Conservation (phyloP, 2,113 vertebrate genomes). For the Cyanoliseus patagonus region DNA sequence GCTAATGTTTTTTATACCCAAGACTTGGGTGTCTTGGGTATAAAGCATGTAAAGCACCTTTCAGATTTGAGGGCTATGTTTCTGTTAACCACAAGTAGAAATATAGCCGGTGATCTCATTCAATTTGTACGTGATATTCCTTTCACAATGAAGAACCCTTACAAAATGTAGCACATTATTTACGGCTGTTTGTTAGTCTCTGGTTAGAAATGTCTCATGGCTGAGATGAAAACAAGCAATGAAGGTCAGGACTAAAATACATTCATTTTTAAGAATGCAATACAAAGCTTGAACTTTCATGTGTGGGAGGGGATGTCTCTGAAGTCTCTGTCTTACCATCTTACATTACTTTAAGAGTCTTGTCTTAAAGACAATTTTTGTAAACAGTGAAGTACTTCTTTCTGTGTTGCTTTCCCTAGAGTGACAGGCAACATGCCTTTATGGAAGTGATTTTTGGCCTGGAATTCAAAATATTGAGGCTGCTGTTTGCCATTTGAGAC, state of each 20-base stretch:
- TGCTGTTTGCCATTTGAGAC: not conserved
- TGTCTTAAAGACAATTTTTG: not conserved
- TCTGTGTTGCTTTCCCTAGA: not conserved
- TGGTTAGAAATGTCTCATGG: not conserved
- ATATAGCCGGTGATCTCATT: conserved; percentile 4
- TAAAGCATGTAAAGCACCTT: not conserved
- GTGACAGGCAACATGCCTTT: not conserved
- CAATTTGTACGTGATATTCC: not conserved
- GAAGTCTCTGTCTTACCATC: not conserved
- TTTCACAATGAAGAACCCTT: not conserved
- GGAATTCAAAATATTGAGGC: not conserved
- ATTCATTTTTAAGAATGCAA: not conserved
- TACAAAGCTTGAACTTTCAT: not conserved
- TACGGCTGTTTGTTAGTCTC: not conserved
- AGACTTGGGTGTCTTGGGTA: not conserved
- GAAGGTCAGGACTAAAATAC: conserved; percentile 30
- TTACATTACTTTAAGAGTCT: not conserved
- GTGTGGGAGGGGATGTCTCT: not conserved
- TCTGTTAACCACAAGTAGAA: conserved; percentile 10
- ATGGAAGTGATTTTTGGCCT: not conserved
- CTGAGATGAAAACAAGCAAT: not conserved
- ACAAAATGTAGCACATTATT: conserved; percentile 25
- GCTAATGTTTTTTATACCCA: not conserved
- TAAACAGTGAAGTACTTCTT: not conserved
- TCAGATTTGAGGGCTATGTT: not conserved